Conservation (phyloP, 2,797 vertebrate genomes). For the Eurystomus glaucurus region DNA sequence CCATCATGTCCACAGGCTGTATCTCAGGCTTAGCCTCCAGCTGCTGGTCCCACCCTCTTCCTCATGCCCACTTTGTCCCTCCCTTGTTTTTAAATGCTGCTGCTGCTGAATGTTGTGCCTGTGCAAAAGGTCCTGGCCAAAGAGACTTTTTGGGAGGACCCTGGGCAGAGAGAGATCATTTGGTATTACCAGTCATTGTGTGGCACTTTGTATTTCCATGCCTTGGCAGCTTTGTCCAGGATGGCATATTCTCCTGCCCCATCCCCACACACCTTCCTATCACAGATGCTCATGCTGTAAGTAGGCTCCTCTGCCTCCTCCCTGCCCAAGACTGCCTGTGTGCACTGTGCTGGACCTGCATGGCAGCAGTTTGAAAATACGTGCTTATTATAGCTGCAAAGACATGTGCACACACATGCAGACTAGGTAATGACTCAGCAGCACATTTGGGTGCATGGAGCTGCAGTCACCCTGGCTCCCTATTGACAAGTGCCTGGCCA, state of each 20-base stretch:
- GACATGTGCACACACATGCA: no score
- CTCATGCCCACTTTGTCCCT: neutral
- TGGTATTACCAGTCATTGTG: rapidly evolving
- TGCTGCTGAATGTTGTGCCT: neutral
- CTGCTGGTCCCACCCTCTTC: neutral
- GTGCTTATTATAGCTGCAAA: neutral
- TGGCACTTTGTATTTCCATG: neutral
- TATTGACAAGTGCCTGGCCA: rapidly evolving
- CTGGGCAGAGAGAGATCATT: neutral
- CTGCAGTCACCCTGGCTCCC: neutral
- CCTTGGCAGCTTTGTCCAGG: neutral
- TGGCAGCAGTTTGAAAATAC: neutral
- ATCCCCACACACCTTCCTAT: neutral
- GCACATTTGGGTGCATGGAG: rapidly evolving
- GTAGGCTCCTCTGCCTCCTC: neutral
- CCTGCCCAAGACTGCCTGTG: neutral
- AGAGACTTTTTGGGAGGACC: neutral
- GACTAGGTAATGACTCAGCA: neutral
- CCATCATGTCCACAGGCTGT: neutral
- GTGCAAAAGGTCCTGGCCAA: neutral
- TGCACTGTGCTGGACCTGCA: neutral
- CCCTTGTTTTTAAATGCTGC: neutral
- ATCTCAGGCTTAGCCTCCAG: neutral
- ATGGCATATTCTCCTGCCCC: neutral
- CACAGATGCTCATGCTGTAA: neutral